These are phyloP conservation scores for Marronus borbonicus DNA, from an alignment of 2,888 invertebrate genomes.

Conservation along the genomic window DNA sequence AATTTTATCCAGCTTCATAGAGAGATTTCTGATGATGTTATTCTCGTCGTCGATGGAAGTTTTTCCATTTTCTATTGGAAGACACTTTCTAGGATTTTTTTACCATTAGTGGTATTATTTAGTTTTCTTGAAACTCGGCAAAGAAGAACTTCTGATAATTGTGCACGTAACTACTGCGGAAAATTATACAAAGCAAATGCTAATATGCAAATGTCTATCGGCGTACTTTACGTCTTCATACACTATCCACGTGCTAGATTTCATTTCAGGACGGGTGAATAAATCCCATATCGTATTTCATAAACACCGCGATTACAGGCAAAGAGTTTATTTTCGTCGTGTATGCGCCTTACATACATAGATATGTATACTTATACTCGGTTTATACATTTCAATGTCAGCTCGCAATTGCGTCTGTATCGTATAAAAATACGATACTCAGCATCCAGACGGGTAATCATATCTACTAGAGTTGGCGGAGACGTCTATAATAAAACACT, in stretches of 20 bases:
- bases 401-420: slow-evolving; percentile 9
- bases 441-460: slow-evolving; percentile 30
- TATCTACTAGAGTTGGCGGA: not conserved
- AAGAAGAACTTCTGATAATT: too few species aligned
- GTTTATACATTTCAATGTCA: slow-evolving; percentile 20
- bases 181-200: too few species aligned
- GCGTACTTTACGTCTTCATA: not conserved
- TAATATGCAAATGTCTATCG: too few species aligned
- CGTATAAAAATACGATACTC: slow-evolving; percentile 18
- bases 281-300: slow-evolving; percentile 26
- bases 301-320: slow-evolving; percentile 18
- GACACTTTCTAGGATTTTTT: too few species aligned
- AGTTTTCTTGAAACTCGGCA: too few species aligned
- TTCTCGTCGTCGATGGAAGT: too few species aligned
- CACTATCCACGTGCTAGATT: slow-evolving; percentile 34
- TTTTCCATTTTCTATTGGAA: too few species aligned
- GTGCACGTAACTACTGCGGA: too few species aligned
- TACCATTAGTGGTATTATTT: too few species aligned
- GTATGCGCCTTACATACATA: not conserved
- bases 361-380: not conserved
- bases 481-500: not conserved
- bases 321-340: slow-evolving; percentile 11
- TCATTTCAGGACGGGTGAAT: slow-evolving; percentile 3
- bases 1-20: too few species aligned
- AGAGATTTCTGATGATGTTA: too few species aligned